Evolutionary conservation across 2,113 vertebrate species (phyloP).

Genomic region (Campylomormyrus numenius): DNA sequence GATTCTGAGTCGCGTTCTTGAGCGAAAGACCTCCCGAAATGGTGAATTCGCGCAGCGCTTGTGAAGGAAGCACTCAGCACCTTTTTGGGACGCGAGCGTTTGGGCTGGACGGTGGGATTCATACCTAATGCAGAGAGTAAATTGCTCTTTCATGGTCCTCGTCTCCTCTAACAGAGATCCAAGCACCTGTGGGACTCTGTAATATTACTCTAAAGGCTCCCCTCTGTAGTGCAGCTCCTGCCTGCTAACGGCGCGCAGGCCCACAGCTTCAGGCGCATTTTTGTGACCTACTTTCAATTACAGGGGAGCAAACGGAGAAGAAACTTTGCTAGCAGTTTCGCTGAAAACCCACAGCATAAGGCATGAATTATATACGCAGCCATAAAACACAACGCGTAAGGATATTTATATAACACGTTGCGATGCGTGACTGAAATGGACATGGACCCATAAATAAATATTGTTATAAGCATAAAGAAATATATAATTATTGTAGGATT

Average conservation of each 20-base stretch:
- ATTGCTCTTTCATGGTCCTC: neutral
- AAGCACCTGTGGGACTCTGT: neutral
- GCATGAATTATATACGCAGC: neutral
- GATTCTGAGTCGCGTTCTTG: neutral
- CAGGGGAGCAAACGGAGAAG: neutral
- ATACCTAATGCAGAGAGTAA: neutral
- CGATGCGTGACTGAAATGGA: neutral
- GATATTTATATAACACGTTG: neutral
- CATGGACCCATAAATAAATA: neutral
- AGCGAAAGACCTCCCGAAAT: neutral
- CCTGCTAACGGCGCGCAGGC: neutral
- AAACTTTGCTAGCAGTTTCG: neutral
- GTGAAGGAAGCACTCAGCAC: neutral
- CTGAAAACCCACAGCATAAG: neutral
- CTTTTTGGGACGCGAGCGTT: neutral
- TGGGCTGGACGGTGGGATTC: neutral
- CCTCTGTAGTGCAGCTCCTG: neutral
- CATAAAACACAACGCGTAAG: neutral
- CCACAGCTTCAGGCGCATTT: neutral
- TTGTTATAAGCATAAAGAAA: neutral
- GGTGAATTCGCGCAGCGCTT: neutral
- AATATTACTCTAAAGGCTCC: neutral
- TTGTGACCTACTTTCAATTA: conserved; percentile 1
- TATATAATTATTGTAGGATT: neutral
- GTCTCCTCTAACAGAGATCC: neutral